A percentile compares a stretch with the other conserved stretches of the same genome.
These are phyloP conservation scores for Himalopsyche tibetana DNA, from an alignment of 2,888 invertebrate genomes.

Conservation along the genomic window DNA sequence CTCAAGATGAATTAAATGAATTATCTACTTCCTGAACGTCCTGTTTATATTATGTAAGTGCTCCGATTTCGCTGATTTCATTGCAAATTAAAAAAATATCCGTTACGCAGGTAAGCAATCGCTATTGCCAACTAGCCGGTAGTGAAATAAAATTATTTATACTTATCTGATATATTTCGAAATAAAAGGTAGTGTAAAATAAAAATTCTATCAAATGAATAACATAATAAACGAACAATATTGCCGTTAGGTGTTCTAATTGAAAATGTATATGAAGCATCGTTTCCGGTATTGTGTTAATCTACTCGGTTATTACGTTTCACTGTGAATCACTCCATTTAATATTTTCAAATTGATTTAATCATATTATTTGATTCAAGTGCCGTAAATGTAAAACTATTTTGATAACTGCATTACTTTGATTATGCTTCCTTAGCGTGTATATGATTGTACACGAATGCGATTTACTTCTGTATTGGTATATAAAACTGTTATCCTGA, in stretches of 20 bases:
- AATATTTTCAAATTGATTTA: not conserved
- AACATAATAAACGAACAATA: not conserved
- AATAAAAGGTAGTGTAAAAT: not conserved
- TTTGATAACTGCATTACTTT: not conserved
- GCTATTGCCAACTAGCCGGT: conserved; percentile 15
- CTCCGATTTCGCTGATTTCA: not conserved
- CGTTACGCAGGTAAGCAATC: conserved; percentile 18
- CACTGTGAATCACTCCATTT: not conserved
- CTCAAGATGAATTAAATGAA: not conserved
- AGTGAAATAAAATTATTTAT: not conserved
- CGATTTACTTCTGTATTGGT: too few species aligned
- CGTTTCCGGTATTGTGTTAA: conserved; percentile 8
- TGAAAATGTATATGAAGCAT: not conserved
- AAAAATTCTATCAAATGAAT: not conserved
- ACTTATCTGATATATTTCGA: not conserved
- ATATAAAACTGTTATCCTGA: too few species aligned
- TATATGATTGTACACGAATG: not conserved
- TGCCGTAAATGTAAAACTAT: not conserved
- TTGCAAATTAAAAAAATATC: conserved; percentile 15
- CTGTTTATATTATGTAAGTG: conserved; percentile 29
- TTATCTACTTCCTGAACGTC: not conserved
- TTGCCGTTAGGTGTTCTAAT: not conserved
- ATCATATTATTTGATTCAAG: not conserved
- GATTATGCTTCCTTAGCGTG: not conserved
- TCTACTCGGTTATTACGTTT: conserved; percentile 3